Conservation (phyloP, 2,797 vertebrate genomes). For the Benthosema pterotum region DNA sequence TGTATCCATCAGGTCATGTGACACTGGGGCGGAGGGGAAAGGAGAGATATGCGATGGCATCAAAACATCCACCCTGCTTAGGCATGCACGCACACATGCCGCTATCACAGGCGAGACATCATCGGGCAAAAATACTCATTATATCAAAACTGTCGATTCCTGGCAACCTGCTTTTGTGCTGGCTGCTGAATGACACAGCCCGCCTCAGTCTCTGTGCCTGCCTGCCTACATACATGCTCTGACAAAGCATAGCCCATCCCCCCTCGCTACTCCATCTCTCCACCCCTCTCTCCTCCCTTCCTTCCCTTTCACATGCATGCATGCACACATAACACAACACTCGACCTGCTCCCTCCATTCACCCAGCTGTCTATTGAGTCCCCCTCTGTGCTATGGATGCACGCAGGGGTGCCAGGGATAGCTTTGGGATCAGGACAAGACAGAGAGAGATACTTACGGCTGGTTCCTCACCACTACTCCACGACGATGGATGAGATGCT, state of each 20-base stretch:
- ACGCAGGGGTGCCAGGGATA: background rate
- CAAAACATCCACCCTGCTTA: background rate
- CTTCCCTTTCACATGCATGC: slow-evolving; percentile 29
- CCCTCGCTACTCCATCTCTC: slow-evolving; percentile 31
- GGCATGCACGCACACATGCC: slow-evolving; percentile 5
- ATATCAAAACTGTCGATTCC: slow-evolving; percentile 12
- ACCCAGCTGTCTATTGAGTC: background rate
- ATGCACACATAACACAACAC: slow-evolving; percentile 47
- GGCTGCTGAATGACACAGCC: slow-evolving; percentile 45
- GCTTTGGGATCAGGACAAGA: slow-evolving; percentile 22
- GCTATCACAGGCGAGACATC: slow-evolving; percentile 1
- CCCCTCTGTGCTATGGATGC: background rate
- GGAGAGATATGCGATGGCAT: slow-evolving; percentile 10
- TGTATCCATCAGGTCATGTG: slow-evolving; percentile 1
- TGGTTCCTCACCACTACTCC: slow-evolving; percentile 39
- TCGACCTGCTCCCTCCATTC: slow-evolving; percentile 69
- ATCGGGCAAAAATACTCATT: slow-evolving; percentile 14
- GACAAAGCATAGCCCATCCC: slow-evolving; percentile 65
- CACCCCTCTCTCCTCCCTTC: slow-evolving; percentile 9
- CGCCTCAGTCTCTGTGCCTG: slow-evolving; percentile 7
- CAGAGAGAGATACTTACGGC: slow-evolving; percentile 44
- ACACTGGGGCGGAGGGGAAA: background rate
- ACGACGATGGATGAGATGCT: slow-evolving; percentile 35
- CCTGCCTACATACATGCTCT: slow-evolving; percentile 28
- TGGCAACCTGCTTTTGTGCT: slow-evolving; percentile 10